Conservation (phyloP, 2,888 invertebrate genomes). For the Acronicta leporina region DNA sequence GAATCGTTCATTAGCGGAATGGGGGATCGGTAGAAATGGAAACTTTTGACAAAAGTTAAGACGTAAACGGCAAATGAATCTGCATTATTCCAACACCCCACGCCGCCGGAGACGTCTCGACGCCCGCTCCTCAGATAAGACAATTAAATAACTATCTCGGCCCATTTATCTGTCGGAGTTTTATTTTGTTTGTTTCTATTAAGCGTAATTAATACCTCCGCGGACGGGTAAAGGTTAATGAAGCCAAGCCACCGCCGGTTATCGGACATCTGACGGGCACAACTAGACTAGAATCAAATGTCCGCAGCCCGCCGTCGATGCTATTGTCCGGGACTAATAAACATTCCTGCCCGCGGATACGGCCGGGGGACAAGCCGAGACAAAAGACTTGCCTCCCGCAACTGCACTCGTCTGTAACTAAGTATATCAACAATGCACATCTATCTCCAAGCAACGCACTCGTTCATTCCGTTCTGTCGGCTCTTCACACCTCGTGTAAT, state of each 20-base stretch:
- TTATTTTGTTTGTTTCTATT: slow-evolving; percentile 87
- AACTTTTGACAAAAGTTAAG: slow-evolving; percentile 84
- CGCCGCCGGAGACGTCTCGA: slow-evolving; percentile 60
- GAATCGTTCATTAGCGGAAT: slow-evolving; percentile 81
- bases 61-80: slow-evolving; percentile 82
- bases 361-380: slow-evolving; percentile 21
- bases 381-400: slow-evolving; percentile 35
- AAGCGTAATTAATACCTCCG: slow-evolving; percentile 81
- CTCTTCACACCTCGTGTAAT: slow-evolving; percentile 71
- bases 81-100: slow-evolving; percentile 72
- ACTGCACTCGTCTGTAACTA: slow-evolving; percentile 41
- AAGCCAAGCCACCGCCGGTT: slow-evolving; percentile 68
- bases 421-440: slow-evolving; percentile 49
- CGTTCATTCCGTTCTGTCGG: slow-evolving; percentile 59
- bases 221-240: slow-evolving; percentile 82
- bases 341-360: slow-evolving; percentile 46
- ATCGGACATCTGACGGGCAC: slow-evolving; percentile 77
- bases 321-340: slow-evolving; percentile 55
- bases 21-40: slow-evolving; percentile 71
- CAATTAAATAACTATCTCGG: slow-evolving; percentile 85
- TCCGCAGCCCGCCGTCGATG: slow-evolving; percentile 28
- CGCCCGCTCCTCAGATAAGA: slow-evolving; percentile 76
- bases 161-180: slow-evolving; percentile 82
- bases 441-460: slow-evolving; percentile 51
- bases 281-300: slow-evolving; percentile 48